These are phyloP conservation scores for Microcebus jonahi DNA, from an alignment of 2,113 vertebrate genomes.

Conservation along the genomic window DNA sequence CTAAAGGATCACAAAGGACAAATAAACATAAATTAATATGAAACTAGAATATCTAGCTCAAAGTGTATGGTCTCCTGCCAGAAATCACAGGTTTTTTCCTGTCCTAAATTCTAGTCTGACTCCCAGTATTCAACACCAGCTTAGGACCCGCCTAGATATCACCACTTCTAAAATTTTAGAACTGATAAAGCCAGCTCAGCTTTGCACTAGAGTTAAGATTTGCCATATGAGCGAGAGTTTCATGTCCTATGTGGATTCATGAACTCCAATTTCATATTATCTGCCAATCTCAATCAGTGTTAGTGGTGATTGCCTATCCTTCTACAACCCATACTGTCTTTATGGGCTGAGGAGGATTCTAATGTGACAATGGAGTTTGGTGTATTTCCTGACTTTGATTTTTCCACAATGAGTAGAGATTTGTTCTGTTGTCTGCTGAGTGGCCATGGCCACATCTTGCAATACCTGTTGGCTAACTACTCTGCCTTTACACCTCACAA, in stretches of 20 bases:
- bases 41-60: constrained; percentile 35
- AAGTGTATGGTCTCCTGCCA: background rate
- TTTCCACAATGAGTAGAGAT: background rate
- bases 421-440: constrained; percentile 41
- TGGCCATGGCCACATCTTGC: background rate
- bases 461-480: background rate
- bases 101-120: constrained; percentile 25
- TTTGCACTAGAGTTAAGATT: constrained; percentile 24
- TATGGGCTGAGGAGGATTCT: background rate
- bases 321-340: background rate
- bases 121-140: background rate
- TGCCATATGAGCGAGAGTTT: background rate
- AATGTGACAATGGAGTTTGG: background rate
- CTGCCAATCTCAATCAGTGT: background rate
- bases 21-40: constrained; percentile 1
- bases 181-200: background rate
- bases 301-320: background rate
- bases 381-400: constrained; percentile 36
- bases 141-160: background rate
- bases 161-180: constrained; percentile 45
- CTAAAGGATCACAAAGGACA: constrained; percentile 34
- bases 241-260: background rate
- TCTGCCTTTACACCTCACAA: background rate
- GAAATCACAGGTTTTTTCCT: background rate
- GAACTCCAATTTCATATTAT: constrained; percentile 25